Evolutionary conservation across 2,888 invertebrate species (phyloP).

Genomic region (Dorcus parallelipipedus): DNA sequence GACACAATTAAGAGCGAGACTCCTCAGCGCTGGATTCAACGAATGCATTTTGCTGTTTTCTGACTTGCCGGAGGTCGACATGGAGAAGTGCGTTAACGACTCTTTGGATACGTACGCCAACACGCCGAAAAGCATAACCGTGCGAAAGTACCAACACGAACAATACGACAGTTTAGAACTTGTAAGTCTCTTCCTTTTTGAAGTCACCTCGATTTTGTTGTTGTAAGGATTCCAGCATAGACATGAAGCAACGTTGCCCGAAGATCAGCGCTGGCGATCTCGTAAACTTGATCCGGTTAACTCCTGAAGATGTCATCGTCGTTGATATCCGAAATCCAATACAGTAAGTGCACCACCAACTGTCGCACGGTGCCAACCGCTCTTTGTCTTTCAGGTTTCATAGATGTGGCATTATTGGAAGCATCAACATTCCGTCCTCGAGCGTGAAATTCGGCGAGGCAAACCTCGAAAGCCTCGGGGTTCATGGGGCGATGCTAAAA

Average conservation of each 20-base stretch:
- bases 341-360: conserved; percentile 49
- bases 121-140: conserved; percentile 86
- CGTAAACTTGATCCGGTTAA: conserved; percentile 65
- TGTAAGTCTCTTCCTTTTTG: conserved; percentile 10
- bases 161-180: conserved; percentile 16
- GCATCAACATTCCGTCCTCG: conserved; percentile 86
- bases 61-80: conserved; percentile 97
- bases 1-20: conserved; percentile 77
- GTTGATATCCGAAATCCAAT: conserved; percentile 68
- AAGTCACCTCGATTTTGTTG: conserved; percentile 17
- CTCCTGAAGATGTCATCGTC: conserved; percentile 55
- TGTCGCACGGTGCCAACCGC: no score
- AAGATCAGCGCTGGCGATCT: conserved; percentile 85
- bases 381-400: conserved; percentile 58
- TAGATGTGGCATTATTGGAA: conserved; percentile 73
- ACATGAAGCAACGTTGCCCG: conserved; percentile 71
- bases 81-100: conserved; percentile 86
- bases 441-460: conserved; percentile 69
- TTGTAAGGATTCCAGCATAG: conserved; percentile 66
- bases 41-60: conserved; percentile 97
- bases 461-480: conserved; percentile 67
- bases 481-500: conserved; percentile 59
- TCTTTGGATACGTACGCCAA: conserved; percentile 80
- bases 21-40: conserved; percentile 91
- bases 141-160: conserved; percentile 69